Evolutionary conservation across 2,888 invertebrate genomes (phyloP).

Genomic region (Xanthia icteritia): DNA sequence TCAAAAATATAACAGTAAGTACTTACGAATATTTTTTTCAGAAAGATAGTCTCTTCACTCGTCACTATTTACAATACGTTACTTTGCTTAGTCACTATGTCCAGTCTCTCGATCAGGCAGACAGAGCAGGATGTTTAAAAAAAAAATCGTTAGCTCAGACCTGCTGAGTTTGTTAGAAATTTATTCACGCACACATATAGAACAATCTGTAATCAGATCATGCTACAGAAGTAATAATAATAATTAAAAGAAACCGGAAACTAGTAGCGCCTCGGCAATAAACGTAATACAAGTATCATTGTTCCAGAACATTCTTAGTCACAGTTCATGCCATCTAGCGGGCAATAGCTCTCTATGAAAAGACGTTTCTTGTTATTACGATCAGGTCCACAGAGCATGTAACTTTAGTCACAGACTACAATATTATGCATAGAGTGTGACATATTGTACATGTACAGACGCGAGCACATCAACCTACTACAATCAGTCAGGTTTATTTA

Average conservation of each 20-base stretch:
- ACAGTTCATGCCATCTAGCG: slow-evolving; percentile 30
- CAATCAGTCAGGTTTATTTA: no score
- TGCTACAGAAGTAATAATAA: not conserved
- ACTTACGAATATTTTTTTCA: not conserved
- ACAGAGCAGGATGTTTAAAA: not conserved
- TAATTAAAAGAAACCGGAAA: slow-evolving; percentile 27
- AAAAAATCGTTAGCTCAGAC: no score
- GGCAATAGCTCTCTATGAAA: slow-evolving; percentile 25
- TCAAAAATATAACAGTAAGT: not conserved
- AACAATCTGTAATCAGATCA: not conserved
- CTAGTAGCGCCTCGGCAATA: slow-evolving; percentile 21
- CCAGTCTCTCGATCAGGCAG: not conserved
- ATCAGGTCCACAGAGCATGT: no score
- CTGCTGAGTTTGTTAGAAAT: not conserved
- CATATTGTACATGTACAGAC: not conserved
- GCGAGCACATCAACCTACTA: no score
- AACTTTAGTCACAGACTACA: no score
- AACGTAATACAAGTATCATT: not conserved
- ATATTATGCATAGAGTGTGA: not conserved
- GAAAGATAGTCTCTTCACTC: not conserved
- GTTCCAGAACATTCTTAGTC: slow-evolving; percentile 44
- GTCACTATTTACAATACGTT: not conserved
- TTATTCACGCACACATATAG: not conserved
- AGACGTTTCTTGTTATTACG: not conserved
- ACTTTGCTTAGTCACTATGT: not conserved